Evolutionary conservation across 2,888 invertebrate species (phyloP), one percentile per base, ranked within the genome.

Genomic region (Troides oblongomaculatus): DNA sequence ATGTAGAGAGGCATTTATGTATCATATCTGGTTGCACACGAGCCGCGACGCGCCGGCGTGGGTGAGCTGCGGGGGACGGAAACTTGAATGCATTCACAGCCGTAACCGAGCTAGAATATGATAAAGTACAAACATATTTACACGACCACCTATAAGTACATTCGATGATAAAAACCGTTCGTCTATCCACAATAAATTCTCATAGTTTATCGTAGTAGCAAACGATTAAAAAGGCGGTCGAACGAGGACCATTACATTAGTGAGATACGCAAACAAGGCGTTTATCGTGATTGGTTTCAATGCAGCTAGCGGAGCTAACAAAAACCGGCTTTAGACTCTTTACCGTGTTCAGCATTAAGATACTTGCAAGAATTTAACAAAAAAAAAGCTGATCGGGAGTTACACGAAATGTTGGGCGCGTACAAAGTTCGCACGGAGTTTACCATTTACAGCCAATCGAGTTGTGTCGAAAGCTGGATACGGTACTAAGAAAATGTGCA

Each of bases 211-310:
- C 56, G 58, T 59, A 36, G 30, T 30, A 30, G 43, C 57, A 57
- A 46, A 14, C 17, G 50, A 58, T 70, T 70, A 66, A 65, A 62
- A 62, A n/a, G 30, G 64, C 66, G 62, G 36, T n/a, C 56, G 64
- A 65, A 56, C 61, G 21, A 46, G n/a, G 36, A 43, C 78, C 75
- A 74, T 72, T 74, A 75, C 77, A 78, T 75, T 75, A 78, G 79
- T 81, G 84, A 81, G 81, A 80, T 82, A 85, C 84, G 84, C 84
- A 85, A 88, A 86, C 84, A 82, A 82, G 84, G 78, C 76, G 76
- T 76, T 85, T 86, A 86, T 85, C 85, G 84, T 86, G 88, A 90
- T 88, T 85, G 79, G 85, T 88, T 86, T 85, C 81, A 85, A 84
- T 84, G 81, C 79, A 81, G 76, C 78, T 5, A 30, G 81, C 79